These are phyloP conservation scores for Decapterus maruadsi DNA, from an alignment of 2,797 vertebrate genomes.

Conservation along the genomic window DNA sequence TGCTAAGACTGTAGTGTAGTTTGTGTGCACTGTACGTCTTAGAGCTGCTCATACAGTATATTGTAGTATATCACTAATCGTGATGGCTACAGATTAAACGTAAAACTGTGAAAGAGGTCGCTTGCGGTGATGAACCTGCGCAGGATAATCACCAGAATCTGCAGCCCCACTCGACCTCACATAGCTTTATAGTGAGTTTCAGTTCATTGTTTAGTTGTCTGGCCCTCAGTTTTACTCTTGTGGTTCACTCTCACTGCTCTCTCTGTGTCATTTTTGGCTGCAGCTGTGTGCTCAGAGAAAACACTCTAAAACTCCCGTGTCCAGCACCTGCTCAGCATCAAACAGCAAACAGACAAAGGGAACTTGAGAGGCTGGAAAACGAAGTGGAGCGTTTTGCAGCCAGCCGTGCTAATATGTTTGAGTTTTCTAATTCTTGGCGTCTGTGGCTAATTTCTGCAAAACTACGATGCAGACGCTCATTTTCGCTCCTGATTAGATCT, in stretches of 20 bases:
- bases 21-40: background rate
- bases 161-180: background rate
- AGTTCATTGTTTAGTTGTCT: background rate
- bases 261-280: background rate
- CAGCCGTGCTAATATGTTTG: too few species aligned
- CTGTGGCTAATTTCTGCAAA: too few species aligned
- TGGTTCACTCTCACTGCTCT: background rate
- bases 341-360: background rate
- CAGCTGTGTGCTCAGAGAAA: background rate
- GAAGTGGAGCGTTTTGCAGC: background rate
- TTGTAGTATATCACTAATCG: background rate
- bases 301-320: background rate
- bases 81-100: background rate
- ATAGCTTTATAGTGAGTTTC: background rate
- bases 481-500: too few species aligned
- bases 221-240: background rate
- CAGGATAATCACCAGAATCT: too few species aligned
- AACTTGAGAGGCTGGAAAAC: background rate
- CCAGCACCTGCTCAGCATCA: background rate
- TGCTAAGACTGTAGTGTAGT: slow-evolving; percentile 9
- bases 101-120: background rate
- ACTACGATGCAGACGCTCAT: too few species aligned
- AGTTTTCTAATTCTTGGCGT: too few species aligned
- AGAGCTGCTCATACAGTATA: background rate
- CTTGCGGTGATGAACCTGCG: background rate